Base-by-base conservation (phyloP, 2,888 invertebrate genomes). In the Spialia ferax region DNA sequence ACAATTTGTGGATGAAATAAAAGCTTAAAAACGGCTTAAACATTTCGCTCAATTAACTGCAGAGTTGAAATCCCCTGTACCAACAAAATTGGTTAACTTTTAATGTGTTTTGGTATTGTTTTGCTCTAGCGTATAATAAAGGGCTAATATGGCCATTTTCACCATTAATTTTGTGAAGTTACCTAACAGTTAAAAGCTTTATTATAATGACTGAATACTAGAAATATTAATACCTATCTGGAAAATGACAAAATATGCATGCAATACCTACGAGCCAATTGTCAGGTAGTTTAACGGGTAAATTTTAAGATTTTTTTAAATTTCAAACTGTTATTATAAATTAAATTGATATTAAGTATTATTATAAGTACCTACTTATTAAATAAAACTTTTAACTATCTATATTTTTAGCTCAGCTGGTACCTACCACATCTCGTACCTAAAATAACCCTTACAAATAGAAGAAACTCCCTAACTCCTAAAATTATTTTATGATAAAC, bases 61-160 rank as follows among this genome's bases (percentile, higher is more conserved):
- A 52, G 7, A 6, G 52, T 23, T 23, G n/a, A 52, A 52, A 52
- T 22, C 50, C 50, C 20, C 50, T 2, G 13, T 13, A n/a, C 6
- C 15, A 15, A 29, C 29, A 54, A 54, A 26, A 54, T 54, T 54
- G 54, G 29, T 54, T 54, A 54, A 54, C 54, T 54, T 54, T 54
- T 54, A 23, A 52, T 52, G 2, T 29, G 29, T 54, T 23, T n/a
- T 23, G 54, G 15, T 54, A 15, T 54, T 54, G 29, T 54, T 45
- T 15, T 29, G 15, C 54, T 54, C 54, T 23, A 15, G 23, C 22
- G 54, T 54, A 54, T 13, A 54, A 54, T 54, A 54, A 26, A 13
- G 15, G 15, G 26, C n/a, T 29, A 23, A 26, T 26, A 23, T 54
- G 54, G 29, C n/a, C 26, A 8, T n/a, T 54, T 54, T 54, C 7